Conservation (phyloP, 1,140 invertebrate species). For the Drosophila insularis region DNA sequence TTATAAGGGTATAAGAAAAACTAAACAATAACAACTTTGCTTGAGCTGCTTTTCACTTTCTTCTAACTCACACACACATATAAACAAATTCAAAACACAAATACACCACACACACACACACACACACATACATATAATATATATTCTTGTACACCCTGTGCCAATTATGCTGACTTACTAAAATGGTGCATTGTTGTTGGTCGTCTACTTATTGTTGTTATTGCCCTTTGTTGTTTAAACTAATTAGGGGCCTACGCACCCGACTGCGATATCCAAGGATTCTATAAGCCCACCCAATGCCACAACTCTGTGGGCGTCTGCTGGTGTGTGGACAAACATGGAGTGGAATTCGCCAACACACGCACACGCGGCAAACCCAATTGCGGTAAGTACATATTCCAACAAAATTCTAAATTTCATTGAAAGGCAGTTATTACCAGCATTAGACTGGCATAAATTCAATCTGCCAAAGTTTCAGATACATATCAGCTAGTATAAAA, state of each 20-base stretch:
- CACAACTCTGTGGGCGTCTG: conserved; percentile 92
- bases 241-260: conserved; percentile 89
- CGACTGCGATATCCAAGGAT: conserved; percentile 92
- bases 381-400: conserved; percentile 87
- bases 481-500: too few relatives aligned
- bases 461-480: too few relatives aligned
- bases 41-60: conserved; percentile 65
- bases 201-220: conserved; percentile 34
- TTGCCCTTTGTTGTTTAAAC: conserved; percentile 37
- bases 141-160: conserved; percentile 18
- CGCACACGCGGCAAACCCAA: conserved; percentile 91
- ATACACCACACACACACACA: not conserved
- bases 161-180: conserved; percentile 61
- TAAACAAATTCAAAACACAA: too few relatives aligned
- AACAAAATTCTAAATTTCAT: too few relatives aligned
- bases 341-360: conserved; percentile 92
- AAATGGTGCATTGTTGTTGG: conserved; percentile 57
- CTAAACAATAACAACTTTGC: conserved; percentile 53
- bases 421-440: too few relatives aligned
- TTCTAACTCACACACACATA: conserved; percentile 6
- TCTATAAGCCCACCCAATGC: conserved; percentile 93
- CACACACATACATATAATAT: not conserved
- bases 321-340: conserved; percentile 97
- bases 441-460: too few relatives aligned
- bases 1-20: not conserved